Evolutionary conservation across 2,797 vertebrate species (phyloP).

Genomic region (Sebastes cheni): DNA sequence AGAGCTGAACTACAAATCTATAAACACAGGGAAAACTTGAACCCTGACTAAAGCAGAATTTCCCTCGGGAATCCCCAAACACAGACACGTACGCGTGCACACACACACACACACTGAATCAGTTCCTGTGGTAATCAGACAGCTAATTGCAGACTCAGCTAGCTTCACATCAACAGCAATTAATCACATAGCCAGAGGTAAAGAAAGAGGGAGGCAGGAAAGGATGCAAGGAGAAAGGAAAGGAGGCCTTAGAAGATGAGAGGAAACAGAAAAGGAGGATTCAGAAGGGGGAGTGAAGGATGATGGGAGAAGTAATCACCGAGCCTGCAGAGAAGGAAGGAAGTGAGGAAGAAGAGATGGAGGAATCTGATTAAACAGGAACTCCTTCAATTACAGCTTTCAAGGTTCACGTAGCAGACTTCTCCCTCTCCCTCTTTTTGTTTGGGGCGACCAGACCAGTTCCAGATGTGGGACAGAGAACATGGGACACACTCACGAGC

Average conservation of each 20-base stretch:
- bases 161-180: constrained; percentile 60
- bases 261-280: neutral
- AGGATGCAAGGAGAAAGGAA: constrained; percentile 3
- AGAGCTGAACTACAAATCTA: neutral
- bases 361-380: constrained; percentile 73
- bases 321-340: constrained; percentile 48
- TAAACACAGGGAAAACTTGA: constrained; percentile 16
- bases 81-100: neutral
- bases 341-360: constrained; percentile 33
- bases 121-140: constrained; percentile 66
- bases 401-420: constrained; percentile 64
- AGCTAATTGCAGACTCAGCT: constrained; percentile 67
- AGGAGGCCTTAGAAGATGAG: neutral
- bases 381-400: constrained; percentile 68
- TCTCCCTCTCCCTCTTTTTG: constrained; percentile 48
- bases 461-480: constrained; percentile 69
- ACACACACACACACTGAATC: neutral
- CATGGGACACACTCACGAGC: constrained; percentile 34
- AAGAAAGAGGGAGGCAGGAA: constrained; percentile 8
- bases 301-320: constrained; percentile 53
- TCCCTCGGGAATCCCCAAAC: constrained; percentile 43
- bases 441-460: constrained; percentile 53
- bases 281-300: constrained; percentile 12
- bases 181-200: constrained; percentile 51
- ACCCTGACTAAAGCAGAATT: constrained; percentile 10